Percentiles rank a stretch among this genome's conserved stretches.
These are phyloP conservation scores for Noturus placidus DNA, from an alignment of 2,113 vertebrate genomes.

Conservation along the genomic window DNA sequence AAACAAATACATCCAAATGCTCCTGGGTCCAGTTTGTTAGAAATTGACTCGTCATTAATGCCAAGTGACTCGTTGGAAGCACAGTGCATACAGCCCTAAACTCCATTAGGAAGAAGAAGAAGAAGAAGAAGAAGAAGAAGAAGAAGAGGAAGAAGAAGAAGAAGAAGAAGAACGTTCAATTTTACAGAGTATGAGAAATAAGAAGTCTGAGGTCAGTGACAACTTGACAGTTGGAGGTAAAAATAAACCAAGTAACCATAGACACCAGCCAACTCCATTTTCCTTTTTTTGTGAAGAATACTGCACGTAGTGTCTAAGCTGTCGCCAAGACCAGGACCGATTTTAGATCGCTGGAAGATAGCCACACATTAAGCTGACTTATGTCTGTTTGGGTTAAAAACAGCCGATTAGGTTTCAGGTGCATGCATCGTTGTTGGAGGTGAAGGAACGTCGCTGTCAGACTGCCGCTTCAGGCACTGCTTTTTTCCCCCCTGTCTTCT, in stretches of 20 bases:
- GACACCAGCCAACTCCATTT: constrained; percentile 1
- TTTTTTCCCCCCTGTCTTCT: background rate
- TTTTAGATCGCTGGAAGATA: constrained; percentile 13
- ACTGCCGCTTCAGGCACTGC: constrained; percentile 51
- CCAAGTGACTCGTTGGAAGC: background rate
- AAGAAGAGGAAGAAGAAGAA: background rate
- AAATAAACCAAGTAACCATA: constrained; percentile 34
- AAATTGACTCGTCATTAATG: background rate
- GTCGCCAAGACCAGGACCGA: constrained; percentile 19
- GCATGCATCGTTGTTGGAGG: constrained; percentile 33
- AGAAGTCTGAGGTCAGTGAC: constrained; percentile 19
- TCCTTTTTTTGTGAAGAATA: background rate
- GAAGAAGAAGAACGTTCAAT: background rate
- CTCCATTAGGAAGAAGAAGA: no score
- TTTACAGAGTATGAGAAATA: constrained; percentile 3
- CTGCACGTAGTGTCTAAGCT: background rate
- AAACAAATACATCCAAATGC: background rate
- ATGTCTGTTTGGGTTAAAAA: constrained; percentile 38
- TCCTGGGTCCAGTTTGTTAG: background rate
- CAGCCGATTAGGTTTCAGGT: constrained; percentile 53
- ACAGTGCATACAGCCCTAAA: background rate
- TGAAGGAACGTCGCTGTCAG: constrained; percentile 42
- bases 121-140: background rate
- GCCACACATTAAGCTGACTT: constrained; percentile 19
- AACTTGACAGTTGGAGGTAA: constrained; percentile 16